These are phyloP conservation scores for Erebia palarica DNA, from an alignment of 2,888 invertebrate genomes.

Conservation along the genomic window DNA sequence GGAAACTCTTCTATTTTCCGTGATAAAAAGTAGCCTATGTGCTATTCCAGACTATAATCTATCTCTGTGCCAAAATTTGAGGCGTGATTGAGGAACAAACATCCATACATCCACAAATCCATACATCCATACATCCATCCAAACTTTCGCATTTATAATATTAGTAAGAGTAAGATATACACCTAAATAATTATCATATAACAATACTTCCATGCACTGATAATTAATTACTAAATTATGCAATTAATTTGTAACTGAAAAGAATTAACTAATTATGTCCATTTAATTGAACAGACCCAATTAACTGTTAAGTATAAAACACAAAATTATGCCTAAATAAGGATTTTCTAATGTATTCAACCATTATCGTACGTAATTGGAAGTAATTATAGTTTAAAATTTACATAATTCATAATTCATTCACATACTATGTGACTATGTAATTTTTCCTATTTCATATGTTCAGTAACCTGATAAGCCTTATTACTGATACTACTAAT, in stretches of 20 bases:
- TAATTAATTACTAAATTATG: not conserved
- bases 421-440: not conserved
- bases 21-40: too few relatives aligned
- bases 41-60: too few relatives aligned
- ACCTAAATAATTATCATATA: too few relatives aligned
- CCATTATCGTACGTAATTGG: slow-evolving; percentile 25
- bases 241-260: not conserved
- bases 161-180: too few relatives aligned
- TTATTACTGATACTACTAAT: not conserved
- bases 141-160: too few relatives aligned
- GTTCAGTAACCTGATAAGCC: not conserved
- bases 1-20: too few relatives aligned
- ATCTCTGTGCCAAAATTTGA: too few relatives aligned
- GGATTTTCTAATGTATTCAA: slow-evolving; percentile 31
- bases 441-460: not conserved
- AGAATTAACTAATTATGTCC: not conserved
- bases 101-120: too few relatives aligned
- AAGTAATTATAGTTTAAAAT: slow-evolving; percentile 20
- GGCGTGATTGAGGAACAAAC: too few relatives aligned
- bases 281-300: slow-evolving; percentile 5
- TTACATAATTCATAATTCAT: slow-evolving; percentile 22
- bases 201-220: too few relatives aligned
- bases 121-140: too few relatives aligned
- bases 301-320: slow-evolving; percentile 5
- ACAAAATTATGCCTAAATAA: slow-evolving; percentile 21